These are phyloP conservation scores for Leptoclinus maculatus DNA, from an alignment of 2,797 vertebrate species.

Conservation along the genomic window DNA sequence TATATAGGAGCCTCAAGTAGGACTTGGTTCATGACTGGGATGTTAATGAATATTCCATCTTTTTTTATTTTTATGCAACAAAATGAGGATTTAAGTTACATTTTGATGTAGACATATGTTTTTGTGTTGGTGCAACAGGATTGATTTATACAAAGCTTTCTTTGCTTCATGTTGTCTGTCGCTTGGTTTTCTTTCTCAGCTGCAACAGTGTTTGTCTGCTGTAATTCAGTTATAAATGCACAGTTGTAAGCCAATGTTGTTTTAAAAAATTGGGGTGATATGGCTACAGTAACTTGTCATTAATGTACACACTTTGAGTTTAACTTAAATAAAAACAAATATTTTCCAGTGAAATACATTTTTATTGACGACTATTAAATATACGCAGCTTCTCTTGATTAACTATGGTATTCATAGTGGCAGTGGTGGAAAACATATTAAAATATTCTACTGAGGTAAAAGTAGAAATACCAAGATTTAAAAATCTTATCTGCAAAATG, in stretches of 20 bases:
- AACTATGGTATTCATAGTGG: not conserved
- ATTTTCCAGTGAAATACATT: not conserved
- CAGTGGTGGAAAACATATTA: not conserved
- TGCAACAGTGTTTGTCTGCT: not conserved
- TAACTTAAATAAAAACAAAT: not conserved
- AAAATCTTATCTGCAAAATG: not conserved
- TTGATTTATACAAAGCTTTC: not conserved
- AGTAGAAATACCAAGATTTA: not conserved
- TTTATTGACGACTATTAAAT: not conserved
- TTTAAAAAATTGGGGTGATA: not conserved
- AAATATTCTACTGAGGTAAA: not conserved
- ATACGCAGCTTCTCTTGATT: not conserved
- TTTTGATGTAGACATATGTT: not conserved
- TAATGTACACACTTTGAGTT: not conserved
- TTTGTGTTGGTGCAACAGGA: not conserved
- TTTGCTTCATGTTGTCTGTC: not conserved
- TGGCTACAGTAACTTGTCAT: not conserved
- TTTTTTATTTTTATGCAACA: constrained; percentile 34
- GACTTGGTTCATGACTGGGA: not conserved
- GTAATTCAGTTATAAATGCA: not conserved
- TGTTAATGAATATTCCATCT: not conserved
- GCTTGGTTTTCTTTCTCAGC: not conserved
- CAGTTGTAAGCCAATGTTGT: not conserved
- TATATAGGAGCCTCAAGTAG: not conserved
- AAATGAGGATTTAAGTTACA: not conserved